These are phyloP conservation scores for Delphinus delphis DNA, from an alignment of 2,113 vertebrate species.

Conservation along the genomic window DNA sequence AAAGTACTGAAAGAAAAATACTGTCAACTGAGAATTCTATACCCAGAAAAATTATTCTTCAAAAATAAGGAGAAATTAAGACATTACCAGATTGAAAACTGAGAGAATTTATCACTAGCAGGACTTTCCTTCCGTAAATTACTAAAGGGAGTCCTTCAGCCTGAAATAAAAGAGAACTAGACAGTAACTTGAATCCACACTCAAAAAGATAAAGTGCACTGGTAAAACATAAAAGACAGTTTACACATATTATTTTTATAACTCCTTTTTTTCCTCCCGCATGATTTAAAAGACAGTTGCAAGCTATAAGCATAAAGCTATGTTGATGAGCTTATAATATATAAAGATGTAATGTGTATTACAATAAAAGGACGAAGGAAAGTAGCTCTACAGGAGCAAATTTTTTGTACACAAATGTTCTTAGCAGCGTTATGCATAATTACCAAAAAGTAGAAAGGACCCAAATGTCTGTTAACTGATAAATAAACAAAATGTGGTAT, in stretches of 20 bases:
- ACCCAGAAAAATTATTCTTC: neutral
- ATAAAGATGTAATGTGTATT: neutral
- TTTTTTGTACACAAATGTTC: neutral
- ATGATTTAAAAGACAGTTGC: neutral
- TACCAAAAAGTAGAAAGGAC: neutral
- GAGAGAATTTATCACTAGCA: neutral
- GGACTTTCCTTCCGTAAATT: neutral
- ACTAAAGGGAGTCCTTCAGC: neutral
- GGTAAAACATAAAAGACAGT: neutral
- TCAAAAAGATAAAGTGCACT: neutral
- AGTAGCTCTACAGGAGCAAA: neutral
- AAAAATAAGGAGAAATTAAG: neutral
- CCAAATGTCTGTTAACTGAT: neutral
- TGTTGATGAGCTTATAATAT: neutral
- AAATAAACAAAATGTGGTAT: neutral
- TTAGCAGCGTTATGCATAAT: neutral
- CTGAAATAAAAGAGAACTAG: neutral
- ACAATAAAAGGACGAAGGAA: neutral
- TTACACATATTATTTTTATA: neutral
- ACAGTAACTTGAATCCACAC: neutral
- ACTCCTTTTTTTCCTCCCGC: neutral
- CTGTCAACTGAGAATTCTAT: neutral
- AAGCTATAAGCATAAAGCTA: neutral
- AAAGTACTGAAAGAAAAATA: neutral
- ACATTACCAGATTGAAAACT: neutral